Base-by-base conservation (phyloP, 2,888 invertebrate species). In the Linhomoeus sp. region DNA sequence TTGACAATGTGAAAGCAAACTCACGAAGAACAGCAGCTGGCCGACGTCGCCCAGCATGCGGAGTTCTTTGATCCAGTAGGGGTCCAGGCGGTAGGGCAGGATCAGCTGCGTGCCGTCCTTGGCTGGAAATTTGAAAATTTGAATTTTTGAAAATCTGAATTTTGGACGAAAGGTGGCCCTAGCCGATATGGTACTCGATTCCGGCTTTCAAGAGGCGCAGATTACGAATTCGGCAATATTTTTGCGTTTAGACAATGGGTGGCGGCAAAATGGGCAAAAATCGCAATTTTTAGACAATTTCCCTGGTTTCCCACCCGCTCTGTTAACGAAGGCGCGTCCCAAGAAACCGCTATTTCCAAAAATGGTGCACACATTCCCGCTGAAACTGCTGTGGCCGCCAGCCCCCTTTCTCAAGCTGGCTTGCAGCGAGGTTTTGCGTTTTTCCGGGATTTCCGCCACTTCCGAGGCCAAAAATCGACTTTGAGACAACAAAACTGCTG, bases 291-390 rank as follows among this genome's bases (percentile, higher is more conserved):
- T 40, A 20, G 40, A n/a, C 40, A 20, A 19, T 12, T 14, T 40
- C n/a, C 15, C 22, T 19, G 17, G 29, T 38, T 5, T 48, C 53
- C 81, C 85, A 58, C 90, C 94, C 46, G 99, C 71, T 60, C 79
- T 77, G 65, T 87, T 90, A 65, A 81, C 79, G 19, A 94, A 76
- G 71, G 80, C 79, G 53, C 77, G 73, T 0, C 94, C 97, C 1
- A 92, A 69, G 61, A 85, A 86, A 1, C 94, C 94, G 35, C 79
- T 78, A 47, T 45, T 94, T 19, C 94, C 94, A 66, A 94, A 92
- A 1, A 97, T 81, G n/a, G 97, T 97, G n/a, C 85, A 87, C 2
- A 94, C 87, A 47, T 83, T 74, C 0, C 97, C 97, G 70, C 82
- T 94, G 67, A 94, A 97, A 62, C 90, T 92, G 56, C 82, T 81